phyloP scores from a whole-genome alignment of 2,888 invertebrate genomes.

The Notodonta ziczac region DNA sequence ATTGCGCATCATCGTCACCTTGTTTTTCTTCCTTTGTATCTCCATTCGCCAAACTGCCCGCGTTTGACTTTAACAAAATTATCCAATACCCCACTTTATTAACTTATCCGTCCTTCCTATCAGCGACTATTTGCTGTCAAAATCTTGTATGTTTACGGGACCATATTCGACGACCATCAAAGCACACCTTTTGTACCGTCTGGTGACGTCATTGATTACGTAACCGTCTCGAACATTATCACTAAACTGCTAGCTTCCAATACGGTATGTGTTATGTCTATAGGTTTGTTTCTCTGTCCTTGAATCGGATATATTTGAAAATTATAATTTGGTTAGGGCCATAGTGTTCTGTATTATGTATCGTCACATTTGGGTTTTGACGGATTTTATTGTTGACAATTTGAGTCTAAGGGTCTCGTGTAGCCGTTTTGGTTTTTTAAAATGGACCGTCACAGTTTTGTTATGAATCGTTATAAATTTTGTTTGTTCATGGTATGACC shows the following conservation, averaged over 20 bases:
- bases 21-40: no score
- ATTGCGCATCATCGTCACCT: no score
- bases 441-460: no score
- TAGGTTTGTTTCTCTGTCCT: conserved; percentile 31
- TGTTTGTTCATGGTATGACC: no score
- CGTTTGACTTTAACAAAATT: no score
- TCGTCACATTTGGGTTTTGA: not conserved
- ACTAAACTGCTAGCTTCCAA: conserved; percentile 43
- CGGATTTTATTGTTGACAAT: not conserved
- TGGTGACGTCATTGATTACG: conserved; percentile 49
- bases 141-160: no score
- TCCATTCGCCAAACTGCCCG: no score
- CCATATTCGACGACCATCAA: conserved; percentile 18
- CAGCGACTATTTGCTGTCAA: not conserved
- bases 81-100: not conserved
- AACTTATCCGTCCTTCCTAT: not conserved
- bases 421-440: no score
- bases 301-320: conserved; percentile 8
- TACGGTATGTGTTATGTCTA: conserved; percentile 41
- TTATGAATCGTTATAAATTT: no score
- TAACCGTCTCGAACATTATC: conserved; percentile 50
- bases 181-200: conserved; percentile 34
- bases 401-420: no score
- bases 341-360: not conserved
- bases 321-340: not conserved